Percentiles rank a stretch among this genome's conserved stretches.
These are phyloP conservation scores for Diorhabda elongata DNA, from an alignment of 1,140 invertebrate genomes.

Conservation along the genomic window DNA sequence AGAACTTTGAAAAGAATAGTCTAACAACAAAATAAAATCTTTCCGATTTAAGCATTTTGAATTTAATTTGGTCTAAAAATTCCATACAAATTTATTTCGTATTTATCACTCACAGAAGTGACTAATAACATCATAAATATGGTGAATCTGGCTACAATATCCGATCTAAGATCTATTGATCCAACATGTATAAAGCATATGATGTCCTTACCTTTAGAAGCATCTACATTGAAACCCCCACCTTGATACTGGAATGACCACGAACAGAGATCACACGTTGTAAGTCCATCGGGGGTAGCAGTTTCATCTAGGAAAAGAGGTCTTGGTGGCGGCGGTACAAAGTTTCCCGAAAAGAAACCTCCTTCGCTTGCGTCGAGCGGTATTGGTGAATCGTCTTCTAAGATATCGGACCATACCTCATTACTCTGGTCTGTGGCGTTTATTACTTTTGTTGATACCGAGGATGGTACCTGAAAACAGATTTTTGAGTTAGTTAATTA, in stretches of 20 bases:
- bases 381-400: conserved; percentile 44
- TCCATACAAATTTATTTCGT: too few species aligned
- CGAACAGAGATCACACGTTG: conserved; percentile 67
- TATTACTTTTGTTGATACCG: conserved; percentile 5
- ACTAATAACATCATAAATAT: too few species aligned
- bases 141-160: too few species aligned
- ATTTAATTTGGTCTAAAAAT: too few species aligned
- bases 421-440: conserved; percentile 14
- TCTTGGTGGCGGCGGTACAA: conserved; percentile 61
- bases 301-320: conserved; percentile 59
- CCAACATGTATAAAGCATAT: not conserved
- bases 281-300: conserved; percentile 57
- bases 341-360: conserved; percentile 60
- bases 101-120: too few species aligned
- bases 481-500: not conserved
- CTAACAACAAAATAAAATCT: too few species aligned
- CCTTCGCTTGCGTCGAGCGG: conserved; percentile 57
- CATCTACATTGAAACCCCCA: conserved; percentile 4
- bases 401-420: conserved; percentile 15
- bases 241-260: conserved; percentile 53
- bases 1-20: too few species aligned
- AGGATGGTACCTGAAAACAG: conserved; percentile 9
- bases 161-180: too few species aligned
- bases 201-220: conserved; percentile 19
- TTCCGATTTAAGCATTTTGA: too few species aligned